phyloP scores from a whole-genome alignment of 2,797 vertebrate species.

The Mycteria americana region DNA sequence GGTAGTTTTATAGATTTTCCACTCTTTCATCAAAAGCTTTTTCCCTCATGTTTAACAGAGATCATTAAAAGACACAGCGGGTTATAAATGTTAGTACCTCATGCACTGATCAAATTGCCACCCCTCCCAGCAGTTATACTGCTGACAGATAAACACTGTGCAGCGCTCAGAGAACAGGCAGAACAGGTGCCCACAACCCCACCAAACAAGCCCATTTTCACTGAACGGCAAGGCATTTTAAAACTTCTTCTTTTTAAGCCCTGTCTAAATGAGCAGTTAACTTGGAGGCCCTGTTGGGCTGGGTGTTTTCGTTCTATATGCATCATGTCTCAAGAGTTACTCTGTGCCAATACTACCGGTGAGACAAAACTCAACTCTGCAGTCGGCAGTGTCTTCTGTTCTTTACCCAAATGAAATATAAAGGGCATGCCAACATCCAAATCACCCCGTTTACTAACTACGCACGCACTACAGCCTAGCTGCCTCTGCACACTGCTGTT shows the following conservation, averaged over 20 bases:
- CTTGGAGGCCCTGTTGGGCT: not conserved
- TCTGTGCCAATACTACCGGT: accelerated
- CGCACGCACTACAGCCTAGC: not conserved
- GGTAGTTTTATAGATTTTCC: not conserved
- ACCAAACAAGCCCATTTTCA: not conserved
- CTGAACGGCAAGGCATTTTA: not conserved
- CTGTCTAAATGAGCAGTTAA: not conserved
- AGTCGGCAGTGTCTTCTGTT: not conserved
- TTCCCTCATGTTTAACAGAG: not conserved
- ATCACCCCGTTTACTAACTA: not conserved
- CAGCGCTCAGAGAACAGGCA: not conserved
- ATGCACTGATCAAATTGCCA: not conserved
- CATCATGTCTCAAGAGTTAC: not conserved
- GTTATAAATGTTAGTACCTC: not conserved
- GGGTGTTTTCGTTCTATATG: not conserved
- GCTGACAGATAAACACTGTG: not conserved
- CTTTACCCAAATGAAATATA: not conserved
- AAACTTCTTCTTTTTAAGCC: not conserved
- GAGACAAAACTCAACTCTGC: not conserved
- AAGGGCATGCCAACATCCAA: not conserved
- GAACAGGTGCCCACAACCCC: not conserved
- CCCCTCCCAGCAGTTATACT: not conserved
- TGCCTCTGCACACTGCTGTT: not conserved
- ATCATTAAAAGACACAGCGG: not conserved
- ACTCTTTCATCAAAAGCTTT: not conserved